Conservation (phyloP, 2,797 vertebrate genomes). For the Oryzias sinensis region DNA sequence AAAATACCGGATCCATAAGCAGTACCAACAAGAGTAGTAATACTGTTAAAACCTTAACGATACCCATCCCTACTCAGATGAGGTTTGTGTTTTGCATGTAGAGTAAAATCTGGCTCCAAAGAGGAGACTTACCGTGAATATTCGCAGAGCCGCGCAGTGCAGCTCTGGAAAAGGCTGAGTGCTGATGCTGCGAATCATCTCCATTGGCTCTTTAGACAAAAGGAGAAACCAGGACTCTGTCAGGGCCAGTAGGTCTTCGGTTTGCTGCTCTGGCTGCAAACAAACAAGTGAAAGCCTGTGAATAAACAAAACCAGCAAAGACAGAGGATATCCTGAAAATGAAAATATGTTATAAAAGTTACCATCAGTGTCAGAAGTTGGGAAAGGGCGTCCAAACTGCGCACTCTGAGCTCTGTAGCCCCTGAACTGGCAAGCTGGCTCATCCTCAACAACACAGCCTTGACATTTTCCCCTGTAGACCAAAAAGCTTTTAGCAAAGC, state of each 20-base stretch:
- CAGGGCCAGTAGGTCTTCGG: conserved; percentile 90
- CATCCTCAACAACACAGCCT: conserved; percentile 78
- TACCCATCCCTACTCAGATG: not conserved
- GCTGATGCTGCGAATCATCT: conserved; percentile 88
- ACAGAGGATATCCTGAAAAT: not conserved
- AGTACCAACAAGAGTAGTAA: too few species aligned
- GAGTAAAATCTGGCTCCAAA: not conserved
- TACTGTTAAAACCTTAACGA: too few species aligned
- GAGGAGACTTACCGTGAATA: conserved; percentile 85
- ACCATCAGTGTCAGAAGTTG: conserved; percentile 88
- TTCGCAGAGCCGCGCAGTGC: conserved; percentile 84
- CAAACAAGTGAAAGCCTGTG: not conserved
- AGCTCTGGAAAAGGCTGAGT: conserved; percentile 94
- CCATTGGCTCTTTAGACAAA: conserved; percentile 85
- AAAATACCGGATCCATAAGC: too few species aligned
- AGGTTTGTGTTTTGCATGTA: not conserved
- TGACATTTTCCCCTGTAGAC: conserved; percentile 84
- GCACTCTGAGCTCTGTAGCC: conserved; percentile 83
- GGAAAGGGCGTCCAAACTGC: conserved; percentile 88
- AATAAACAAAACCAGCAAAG: not conserved
- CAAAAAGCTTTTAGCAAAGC: not conserved
- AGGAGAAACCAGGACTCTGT: conserved; percentile 89
- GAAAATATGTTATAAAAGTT: conserved; percentile 33
- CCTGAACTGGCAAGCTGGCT: conserved; percentile 83
- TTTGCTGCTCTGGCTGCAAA: conserved; percentile 88